Evolutionary conservation across 2,797 vertebrate species (phyloP).

Genomic region (Oryzias sinensis): DNA sequence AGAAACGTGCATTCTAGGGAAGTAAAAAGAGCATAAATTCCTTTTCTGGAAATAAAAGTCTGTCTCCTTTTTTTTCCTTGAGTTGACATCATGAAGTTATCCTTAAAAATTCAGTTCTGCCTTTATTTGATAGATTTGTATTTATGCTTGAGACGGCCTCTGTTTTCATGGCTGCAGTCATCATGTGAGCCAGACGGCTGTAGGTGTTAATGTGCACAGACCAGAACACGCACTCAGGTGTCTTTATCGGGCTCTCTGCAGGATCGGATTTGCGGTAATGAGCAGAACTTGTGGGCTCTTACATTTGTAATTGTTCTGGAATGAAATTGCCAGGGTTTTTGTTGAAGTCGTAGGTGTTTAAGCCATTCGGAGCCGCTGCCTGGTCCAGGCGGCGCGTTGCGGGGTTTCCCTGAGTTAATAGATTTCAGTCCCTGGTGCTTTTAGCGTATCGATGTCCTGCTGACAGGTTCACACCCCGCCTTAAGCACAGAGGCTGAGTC

Average conservation of each 20-base stretch:
- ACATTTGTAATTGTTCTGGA: constrained; percentile 42
- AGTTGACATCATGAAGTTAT: no score
- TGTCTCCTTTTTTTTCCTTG: no score
- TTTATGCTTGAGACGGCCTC: no score
- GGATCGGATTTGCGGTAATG: constrained; percentile 9
- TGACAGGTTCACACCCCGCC: constrained; percentile 59
- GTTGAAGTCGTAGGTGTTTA: constrained; percentile 41
- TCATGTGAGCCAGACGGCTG: no score
- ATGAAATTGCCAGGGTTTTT: constrained; percentile 37
- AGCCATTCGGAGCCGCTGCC: constrained; percentile 35
- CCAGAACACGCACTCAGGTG: not conserved
- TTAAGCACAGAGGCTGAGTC: constrained; percentile 39
- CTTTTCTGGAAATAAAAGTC: no score
- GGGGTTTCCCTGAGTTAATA: constrained; percentile 57
- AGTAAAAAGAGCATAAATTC: no score
- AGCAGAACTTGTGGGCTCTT: constrained; percentile 8
- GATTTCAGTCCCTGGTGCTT: constrained; percentile 65
- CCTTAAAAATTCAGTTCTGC: no score
- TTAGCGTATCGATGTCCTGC: constrained; percentile 65
- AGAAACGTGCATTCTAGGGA: no score
- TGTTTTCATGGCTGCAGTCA: no score
- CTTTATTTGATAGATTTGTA: no score
- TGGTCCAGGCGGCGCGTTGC: constrained; percentile 19
- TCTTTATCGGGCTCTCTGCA: not conserved
- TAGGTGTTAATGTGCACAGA: not conserved